Conservation (phyloP, 53 echinoderm and acorn worm genomes). For the Zoroaster sp. region DNA sequence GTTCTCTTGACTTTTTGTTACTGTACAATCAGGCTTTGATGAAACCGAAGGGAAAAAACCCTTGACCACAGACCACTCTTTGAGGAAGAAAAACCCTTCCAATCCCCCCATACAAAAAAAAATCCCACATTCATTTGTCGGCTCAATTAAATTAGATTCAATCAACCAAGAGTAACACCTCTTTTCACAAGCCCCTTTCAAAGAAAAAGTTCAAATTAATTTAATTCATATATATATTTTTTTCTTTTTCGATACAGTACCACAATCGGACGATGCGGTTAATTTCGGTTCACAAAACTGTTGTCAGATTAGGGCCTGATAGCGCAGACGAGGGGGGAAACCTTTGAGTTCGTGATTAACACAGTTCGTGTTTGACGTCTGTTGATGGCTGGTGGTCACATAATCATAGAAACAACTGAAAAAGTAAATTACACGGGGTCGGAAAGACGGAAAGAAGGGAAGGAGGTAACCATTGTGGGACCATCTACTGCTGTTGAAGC, state of each 20-base stretch:
- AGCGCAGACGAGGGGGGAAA: not conserved
- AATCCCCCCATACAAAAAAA: not conserved
- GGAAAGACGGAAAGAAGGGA: not conserved
- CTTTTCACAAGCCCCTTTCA: not conserved
- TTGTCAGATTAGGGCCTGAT: conserved; percentile 21
- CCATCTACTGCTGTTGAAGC: not conserved
- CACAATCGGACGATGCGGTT: not conserved
- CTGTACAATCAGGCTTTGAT: not conserved
- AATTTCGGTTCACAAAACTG: not conserved
- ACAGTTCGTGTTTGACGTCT: conserved; percentile 40
- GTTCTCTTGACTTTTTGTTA: not conserved
- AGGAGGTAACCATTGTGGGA: conserved; percentile 14
- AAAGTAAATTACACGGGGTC: not conserved
- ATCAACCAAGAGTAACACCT: not conserved
- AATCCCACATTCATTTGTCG: not conserved
- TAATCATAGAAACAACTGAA: not conserved
- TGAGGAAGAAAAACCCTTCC: not conserved
- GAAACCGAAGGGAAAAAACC: not conserved
- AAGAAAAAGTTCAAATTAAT: not conserved
- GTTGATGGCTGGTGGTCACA: conserved; percentile 16
- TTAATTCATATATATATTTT: no score
- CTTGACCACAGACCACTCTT: not conserved
- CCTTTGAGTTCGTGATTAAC: conserved; percentile 24
- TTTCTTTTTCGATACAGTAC: conserved; percentile 16
- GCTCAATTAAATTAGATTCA: conserved; percentile 8